A percentile compares a stretch with the other conserved stretches of the same genome.
These are phyloP conservation scores for Oryzias melastigma DNA, from an alignment of 2,113 vertebrate species.

Conservation along the genomic window DNA sequence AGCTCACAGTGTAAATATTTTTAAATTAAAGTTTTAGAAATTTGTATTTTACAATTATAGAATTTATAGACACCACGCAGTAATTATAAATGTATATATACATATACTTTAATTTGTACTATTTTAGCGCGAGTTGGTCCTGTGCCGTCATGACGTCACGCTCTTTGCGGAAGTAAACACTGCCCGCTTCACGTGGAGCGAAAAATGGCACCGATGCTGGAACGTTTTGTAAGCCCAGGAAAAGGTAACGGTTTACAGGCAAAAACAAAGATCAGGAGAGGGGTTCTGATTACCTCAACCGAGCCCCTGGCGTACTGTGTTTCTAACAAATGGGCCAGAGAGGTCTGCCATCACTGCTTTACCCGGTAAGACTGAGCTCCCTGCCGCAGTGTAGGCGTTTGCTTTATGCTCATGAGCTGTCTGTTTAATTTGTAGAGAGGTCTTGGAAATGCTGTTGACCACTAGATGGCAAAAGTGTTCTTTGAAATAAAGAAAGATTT, in stretches of 20 bases:
- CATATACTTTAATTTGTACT: no score
- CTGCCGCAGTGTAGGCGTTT: no score
- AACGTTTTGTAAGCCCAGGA: constrained; percentile 79
- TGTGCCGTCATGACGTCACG: constrained; percentile 51
- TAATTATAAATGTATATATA: no score
- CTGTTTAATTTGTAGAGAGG: not conserved
- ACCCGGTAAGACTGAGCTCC: constrained; percentile 73
- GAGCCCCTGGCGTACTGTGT: constrained; percentile 82
- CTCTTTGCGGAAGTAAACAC: constrained; percentile 59
- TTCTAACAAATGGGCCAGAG: constrained; percentile 65
- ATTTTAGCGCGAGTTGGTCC: no score
- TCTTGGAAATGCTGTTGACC: no score
- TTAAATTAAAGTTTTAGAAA: no score
- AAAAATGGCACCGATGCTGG: constrained; percentile 72
- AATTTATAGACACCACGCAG: no score
- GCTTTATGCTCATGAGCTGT: accelerated
- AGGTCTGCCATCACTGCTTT: constrained; percentile 85
- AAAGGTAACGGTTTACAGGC: constrained; percentile 84
- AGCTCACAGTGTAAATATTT: no score
- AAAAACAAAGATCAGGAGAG: constrained; percentile 45
- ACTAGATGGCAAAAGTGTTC: no score
- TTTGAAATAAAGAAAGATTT: no score
- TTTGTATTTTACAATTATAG: no score
- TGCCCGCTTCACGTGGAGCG: constrained; percentile 23
- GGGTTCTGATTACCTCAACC: constrained; percentile 75